These are phyloP conservation scores for Channa striata DNA, from an alignment of 2,797 vertebrate genomes.

Conservation along the genomic window DNA sequence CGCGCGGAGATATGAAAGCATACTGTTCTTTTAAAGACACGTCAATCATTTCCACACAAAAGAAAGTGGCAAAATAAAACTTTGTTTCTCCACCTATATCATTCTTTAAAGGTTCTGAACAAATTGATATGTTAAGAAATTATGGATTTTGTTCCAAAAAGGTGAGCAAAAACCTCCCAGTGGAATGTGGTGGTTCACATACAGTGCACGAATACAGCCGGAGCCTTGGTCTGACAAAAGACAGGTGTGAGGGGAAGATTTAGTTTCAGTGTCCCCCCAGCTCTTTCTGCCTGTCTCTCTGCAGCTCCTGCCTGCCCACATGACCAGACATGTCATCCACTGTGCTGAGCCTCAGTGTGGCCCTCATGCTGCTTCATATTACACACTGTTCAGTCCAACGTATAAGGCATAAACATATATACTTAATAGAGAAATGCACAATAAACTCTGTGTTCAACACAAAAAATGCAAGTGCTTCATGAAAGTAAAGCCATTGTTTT, in stretches of 20 bases:
- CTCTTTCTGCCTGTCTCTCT: constrained; percentile 53
- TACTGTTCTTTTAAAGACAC: neutral
- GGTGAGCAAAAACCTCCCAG: neutral
- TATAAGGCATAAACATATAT: neutral
- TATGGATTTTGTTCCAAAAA: neutral
- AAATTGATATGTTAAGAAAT: rapidly evolving
- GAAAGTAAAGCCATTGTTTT: no score
- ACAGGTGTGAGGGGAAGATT: constrained; percentile 67
- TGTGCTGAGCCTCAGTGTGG: constrained; percentile 38
- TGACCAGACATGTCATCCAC: constrained; percentile 84
- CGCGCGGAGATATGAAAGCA: constrained; percentile 26
- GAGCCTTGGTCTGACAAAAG: constrained; percentile 61
- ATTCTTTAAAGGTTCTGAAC: neutral
- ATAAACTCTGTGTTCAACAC: neutral
- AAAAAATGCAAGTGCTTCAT: neutral
- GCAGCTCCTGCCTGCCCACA: constrained; percentile 76
- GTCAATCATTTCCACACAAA: neutral
- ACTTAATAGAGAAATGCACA: neutral
- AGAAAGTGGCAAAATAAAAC: constrained; percentile 17
- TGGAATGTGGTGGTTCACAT: constrained; percentile 52
- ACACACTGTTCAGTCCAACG: constrained; percentile 12
- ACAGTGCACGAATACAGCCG: constrained; percentile 9
- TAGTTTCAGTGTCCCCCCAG: constrained; percentile 57
- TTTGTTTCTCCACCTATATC: neutral
- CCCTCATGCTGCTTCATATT: constrained; percentile 24